Evolutionary conservation across 2,888 invertebrate genomes (phyloP).

Genomic region (Crocallis elinguaria): DNA sequence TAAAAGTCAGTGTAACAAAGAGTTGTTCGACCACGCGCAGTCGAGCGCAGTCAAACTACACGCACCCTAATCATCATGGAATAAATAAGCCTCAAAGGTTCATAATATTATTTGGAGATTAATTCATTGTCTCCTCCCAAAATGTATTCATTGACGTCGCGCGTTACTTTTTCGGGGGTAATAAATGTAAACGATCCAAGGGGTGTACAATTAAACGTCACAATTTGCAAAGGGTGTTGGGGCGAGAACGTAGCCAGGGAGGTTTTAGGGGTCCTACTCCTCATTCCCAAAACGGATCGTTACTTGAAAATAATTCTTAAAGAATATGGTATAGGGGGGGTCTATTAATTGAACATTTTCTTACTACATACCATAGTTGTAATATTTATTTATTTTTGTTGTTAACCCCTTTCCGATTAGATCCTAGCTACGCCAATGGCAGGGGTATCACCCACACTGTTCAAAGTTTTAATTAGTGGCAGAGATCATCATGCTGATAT

Average conservation of each 20-base stretch:
- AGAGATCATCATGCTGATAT: slow-evolving; percentile 56
- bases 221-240: slow-evolving; percentile 53
- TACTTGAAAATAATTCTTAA: background rate
- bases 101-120: slow-evolving; percentile 35
- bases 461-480: slow-evolving; percentile 66
- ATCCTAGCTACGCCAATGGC: slow-evolving; percentile 1
- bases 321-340: background rate
- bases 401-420: background rate
- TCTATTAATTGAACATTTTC: no score
- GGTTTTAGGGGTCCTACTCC: background rate
- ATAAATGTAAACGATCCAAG: slow-evolving; percentile 67
- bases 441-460: slow-evolving; percentile 53
- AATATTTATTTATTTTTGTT: background rate
- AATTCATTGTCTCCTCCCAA: slow-evolving; percentile 40
- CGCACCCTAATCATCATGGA: background rate
- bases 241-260: slow-evolving; percentile 6
- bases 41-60: background rate
- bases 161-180: slow-evolving; percentile 57
- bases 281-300: background rate
- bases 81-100: slow-evolving; percentile 3
- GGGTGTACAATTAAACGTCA: slow-evolving; percentile 63
- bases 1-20: no score
- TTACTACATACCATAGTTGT: background rate
- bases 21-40: no score
- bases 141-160: slow-evolving; percentile 50